A percentile compares a stretch with the other conserved stretches of the same genome.
These are phyloP conservation scores for Lerista edwardsae DNA, from an alignment of 2,797 vertebrate species.

Conservation along the genomic window DNA sequence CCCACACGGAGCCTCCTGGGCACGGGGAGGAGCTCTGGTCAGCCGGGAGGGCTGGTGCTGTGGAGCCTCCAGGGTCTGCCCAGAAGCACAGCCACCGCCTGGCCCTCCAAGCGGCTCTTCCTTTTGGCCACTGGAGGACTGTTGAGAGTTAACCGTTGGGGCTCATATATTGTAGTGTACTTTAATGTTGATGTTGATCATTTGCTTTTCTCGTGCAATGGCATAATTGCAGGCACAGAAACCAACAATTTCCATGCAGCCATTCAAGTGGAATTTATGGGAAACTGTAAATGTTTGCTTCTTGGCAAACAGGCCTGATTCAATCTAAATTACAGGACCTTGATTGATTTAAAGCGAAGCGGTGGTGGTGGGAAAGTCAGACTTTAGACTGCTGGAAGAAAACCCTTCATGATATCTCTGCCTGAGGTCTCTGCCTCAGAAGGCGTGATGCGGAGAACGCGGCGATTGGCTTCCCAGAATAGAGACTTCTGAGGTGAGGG, in stretches of 20 bases:
- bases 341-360: not conserved
- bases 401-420: not conserved
- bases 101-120: too few relatives aligned
- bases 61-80: too few relatives aligned
- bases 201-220: not conserved
- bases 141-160: not conserved
- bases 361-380: too few relatives aligned
- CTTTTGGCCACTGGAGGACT: too few relatives aligned
- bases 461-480: too few relatives aligned
- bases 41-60: too few relatives aligned
- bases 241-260: not conserved
- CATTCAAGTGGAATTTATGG: conserved; percentile 18
- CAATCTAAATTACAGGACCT: conserved; percentile 7
- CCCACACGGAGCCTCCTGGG: too few relatives aligned
- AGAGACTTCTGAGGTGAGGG: too few relatives aligned
- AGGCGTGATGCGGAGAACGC: too few relatives aligned
- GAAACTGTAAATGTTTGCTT: not conserved
- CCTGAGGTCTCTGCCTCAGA: too few relatives aligned
- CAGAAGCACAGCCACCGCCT: too few relatives aligned
- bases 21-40: too few relatives aligned
- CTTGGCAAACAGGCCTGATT: not conserved
- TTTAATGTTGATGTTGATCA: not conserved
- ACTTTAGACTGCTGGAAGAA: not conserved
- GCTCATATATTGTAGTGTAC: not conserved
- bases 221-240: not conserved